Conservation (phyloP, 1,140 invertebrate species). For the Apolygus lucorum region DNA sequence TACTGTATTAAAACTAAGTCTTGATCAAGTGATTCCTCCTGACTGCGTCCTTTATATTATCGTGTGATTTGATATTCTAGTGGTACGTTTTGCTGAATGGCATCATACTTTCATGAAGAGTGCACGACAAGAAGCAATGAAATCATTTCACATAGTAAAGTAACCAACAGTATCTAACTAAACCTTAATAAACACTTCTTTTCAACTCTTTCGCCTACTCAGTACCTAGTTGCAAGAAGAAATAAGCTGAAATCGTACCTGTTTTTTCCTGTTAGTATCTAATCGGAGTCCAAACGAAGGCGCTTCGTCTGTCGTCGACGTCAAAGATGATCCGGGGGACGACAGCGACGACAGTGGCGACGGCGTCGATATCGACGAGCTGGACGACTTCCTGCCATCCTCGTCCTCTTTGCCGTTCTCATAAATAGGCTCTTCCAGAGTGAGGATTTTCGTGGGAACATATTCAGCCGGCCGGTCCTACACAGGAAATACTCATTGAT, state of each 20-base stretch:
- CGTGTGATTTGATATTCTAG: too few relatives aligned
- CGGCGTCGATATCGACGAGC: conserved; percentile 8
- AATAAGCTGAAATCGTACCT: neutral
- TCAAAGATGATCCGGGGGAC: neutral
- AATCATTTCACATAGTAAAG: too few relatives aligned
- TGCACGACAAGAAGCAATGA: too few relatives aligned
- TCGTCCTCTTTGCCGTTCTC: conserved; percentile 13
- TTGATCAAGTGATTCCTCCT: too few relatives aligned
- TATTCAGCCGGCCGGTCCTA: conserved; percentile 21
- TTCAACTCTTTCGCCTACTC: too few relatives aligned
- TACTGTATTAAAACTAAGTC: too few relatives aligned
- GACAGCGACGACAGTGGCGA: neutral
- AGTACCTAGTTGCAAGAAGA: too few relatives aligned
- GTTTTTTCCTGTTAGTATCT: neutral
- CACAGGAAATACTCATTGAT: neutral
- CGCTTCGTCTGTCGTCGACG: neutral
- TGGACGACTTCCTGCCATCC: neutral
- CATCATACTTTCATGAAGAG: too few relatives aligned
- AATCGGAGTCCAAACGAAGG: neutral
- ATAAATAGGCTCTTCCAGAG: conserved; percentile 11
- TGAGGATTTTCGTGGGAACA: conserved; percentile 26
- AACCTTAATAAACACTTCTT: too few relatives aligned
- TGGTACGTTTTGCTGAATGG: too few relatives aligned
- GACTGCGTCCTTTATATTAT: too few relatives aligned
- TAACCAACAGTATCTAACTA: too few relatives aligned